phyloP scores from a whole-genome alignment of 2,113 vertebrate genomes.

The Scolopax mira region DNA sequence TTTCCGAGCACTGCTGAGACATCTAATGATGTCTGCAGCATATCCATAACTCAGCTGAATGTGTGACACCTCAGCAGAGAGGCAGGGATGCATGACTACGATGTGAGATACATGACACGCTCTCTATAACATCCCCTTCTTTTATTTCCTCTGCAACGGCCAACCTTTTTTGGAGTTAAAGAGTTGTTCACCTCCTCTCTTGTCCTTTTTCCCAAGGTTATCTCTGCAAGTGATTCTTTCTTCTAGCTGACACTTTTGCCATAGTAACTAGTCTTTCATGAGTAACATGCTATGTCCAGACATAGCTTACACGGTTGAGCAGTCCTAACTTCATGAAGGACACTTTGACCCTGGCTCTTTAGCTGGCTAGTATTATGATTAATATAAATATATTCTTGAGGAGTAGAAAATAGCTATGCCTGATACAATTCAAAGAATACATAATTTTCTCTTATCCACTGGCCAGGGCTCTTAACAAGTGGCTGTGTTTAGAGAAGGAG shows the following conservation, averaged over 20 bases:
- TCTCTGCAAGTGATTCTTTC: neutral
- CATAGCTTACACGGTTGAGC: neutral
- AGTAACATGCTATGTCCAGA: neutral
- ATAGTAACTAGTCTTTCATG: neutral
- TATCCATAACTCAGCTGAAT: neutral
- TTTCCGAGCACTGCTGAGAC: neutral
- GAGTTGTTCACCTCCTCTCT: neutral
- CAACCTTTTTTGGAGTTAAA: neutral
- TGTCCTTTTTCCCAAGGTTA: neutral
- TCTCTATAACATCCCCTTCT: neutral
- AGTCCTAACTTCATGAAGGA: neutral
- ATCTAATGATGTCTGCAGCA: neutral
- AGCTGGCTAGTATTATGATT: neutral
- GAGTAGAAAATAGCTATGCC: constrained; percentile 16
- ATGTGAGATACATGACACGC: neutral
- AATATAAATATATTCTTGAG: constrained; percentile 4
- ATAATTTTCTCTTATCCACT: neutral
- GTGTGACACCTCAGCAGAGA: neutral
- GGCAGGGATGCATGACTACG: neutral
- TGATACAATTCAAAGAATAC: neutral
- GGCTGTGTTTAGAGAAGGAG: neutral
- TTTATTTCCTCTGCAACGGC: neutral
- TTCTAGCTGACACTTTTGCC: neutral
- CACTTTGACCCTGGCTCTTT: neutral
- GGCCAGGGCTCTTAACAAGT: constrained; percentile 15